Base-by-base conservation (phyloP, 2,888 invertebrate genomes). In the Cyaniris semiargus region DNA sequence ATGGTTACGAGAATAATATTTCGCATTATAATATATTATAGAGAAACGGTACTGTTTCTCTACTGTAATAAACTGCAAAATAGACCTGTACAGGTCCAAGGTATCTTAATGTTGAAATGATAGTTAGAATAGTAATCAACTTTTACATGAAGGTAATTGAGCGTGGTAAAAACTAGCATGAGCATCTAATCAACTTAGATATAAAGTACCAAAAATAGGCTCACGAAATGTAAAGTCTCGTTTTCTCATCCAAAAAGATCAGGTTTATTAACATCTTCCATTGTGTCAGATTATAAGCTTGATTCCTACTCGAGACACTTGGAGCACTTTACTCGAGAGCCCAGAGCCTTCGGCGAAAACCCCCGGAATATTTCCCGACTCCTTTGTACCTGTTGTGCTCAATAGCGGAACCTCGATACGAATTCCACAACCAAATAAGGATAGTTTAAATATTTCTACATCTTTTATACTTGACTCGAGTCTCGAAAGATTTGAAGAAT, bases 251-350 rank as follows among this genome's bases (percentile, higher is more conserved):
- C 27, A 66, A 27, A 66, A 27, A 31, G 18, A 66, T 66, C 27
- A 66, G 66, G 66, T 66, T 66, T 66, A 66, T 66, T 31, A 66
- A 66, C 60, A 66, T 66, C 27, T 31, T 66, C 60, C 60, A 60
- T 23, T 66, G 27, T 66, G 66, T 66, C 27, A 31, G 27, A 66
- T 66, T 66, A 66, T 66, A 66, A 66, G 31, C 66, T 66, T 13
- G 66, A 66, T 66, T 6, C 27, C 66, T 6, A 15, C 66, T 66
- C 27, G 66, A 66, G 66, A 15, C 66, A 27, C 66, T 66, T 13
- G 18, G 27, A 66, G 66, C 66, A 66, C 66, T 66, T 31, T 6
- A 66, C 66, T 66, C 66, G 15, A 66, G 66, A 27, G 66, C 27
- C 18, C 27, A 31, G 66, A 66, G 27, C 66, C 66, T 66, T 66